Percentiles rank a stretch among this genome's conserved stretches.
Evolutionary conservation across 2,797 vertebrate species (phyloP).

Genomic region (Etheostoma perlongum): DNA sequence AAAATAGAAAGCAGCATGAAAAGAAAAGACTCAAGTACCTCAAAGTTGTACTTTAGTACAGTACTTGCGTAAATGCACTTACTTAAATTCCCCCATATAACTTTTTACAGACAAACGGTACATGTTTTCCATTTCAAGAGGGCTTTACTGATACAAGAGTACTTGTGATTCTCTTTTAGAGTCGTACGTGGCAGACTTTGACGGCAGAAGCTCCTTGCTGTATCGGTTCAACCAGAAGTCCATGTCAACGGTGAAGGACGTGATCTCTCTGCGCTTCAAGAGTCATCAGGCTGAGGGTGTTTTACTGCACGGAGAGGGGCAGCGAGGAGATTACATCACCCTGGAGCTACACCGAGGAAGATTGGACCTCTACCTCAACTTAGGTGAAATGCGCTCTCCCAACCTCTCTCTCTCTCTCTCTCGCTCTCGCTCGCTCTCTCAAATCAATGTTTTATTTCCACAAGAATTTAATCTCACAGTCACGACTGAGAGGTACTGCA

Average conservation of each 20-base stretch:
- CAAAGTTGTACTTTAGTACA: too few species aligned
- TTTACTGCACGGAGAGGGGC: constrained; percentile 95
- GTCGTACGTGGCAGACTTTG: constrained; percentile 94
- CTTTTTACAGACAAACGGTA: neutral
- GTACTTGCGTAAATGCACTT: too few species aligned
- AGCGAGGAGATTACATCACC: constrained; percentile 94
- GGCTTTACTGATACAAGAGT: neutral
- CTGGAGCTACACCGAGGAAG: constrained; percentile 93
- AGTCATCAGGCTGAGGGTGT: constrained; percentile 95
- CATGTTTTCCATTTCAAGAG: too few species aligned
- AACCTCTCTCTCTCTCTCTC: neutral
- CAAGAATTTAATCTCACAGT: neutral
- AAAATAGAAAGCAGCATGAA: too few species aligned
- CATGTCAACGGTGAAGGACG: constrained; percentile 97
- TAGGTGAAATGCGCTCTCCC: constrained; percentile 82
- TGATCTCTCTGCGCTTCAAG: constrained; percentile 96
- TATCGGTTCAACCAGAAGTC: constrained; percentile 99
- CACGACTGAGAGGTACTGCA: neutral
- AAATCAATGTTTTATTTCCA: neutral
- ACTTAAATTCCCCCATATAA: too few species aligned
- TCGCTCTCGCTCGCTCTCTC: too few species aligned
- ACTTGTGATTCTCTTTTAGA: constrained; percentile 70
- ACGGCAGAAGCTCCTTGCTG: constrained; percentile 94
- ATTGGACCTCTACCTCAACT: constrained; percentile 91
- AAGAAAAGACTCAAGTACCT: too few species aligned